Evolutionary conservation across 2,113 vertebrate genomes (phyloP), one percentile per base, ranked within the genome.

Genomic region (Meriones unguiculatus): DNA sequence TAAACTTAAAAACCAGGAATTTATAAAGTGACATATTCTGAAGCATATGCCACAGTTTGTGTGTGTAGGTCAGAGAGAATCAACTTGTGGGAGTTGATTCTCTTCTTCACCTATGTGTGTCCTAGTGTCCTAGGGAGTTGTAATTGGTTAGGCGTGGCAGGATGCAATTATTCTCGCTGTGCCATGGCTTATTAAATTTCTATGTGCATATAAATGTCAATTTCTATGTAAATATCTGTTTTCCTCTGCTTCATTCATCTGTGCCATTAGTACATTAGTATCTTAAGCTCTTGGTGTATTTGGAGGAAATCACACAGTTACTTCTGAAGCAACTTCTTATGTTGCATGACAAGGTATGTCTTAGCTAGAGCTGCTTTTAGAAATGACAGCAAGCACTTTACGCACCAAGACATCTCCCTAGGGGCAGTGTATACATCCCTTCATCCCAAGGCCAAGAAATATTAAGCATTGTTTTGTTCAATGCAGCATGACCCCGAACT

Each of bases 391-490:
- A 84, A 86, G 25, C 28, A 50, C 14, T 67, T 72, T 25, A 72
- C 32, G 5, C 30, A 54, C 25, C 22, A 52, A 87, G 85, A 35
- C 46, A 87, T 72, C 12, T 54, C 50, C 67, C 22, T 13, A 87
- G 86, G 24, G 35, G 13, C 35, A 52, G 32, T 15, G 7, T 72
- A 30, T 78, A 28, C 59, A 70, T 89, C 67, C 22, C 77, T 85
- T 93, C 50, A 80, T 77, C 50, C 57, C 41, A 38, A 91, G 62
- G 65, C 35, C 50, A 81, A 75, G 50, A 91, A 87, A 76, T 89
- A 65, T 30, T 46, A 50, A 91, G 13, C 93, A 82, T 80, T 96
- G 59, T 87, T 94, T 87, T 87, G 15, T 93, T 94, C 10, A 88
- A 12, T 89, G 15, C 87, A 62, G 14, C 62, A 12, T 84, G 69